Percentiles rank a stretch among this genome's conserved stretches.
These are phyloP conservation scores for Eutolmus rufibarbis DNA, from an alignment of 2,888 invertebrate genomes.

Conservation along the genomic window DNA sequence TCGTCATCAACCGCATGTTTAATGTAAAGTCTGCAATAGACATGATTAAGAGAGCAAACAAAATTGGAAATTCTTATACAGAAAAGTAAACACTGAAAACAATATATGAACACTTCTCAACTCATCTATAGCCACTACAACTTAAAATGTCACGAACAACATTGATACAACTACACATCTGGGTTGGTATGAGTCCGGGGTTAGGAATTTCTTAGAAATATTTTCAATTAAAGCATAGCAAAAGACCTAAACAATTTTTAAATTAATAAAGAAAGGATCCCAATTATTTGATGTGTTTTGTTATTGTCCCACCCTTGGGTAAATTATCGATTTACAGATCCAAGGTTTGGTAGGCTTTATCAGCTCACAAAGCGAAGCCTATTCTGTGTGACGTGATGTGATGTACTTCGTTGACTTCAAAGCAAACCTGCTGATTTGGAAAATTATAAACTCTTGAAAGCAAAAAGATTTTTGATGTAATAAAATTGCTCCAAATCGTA, in stretches of 20 bases:
- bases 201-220: background rate
- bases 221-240: background rate
- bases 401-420: constrained; percentile 29
- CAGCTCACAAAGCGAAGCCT: constrained; percentile 32
- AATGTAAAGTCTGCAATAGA: constrained; percentile 52
- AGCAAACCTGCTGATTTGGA: constrained; percentile 33
- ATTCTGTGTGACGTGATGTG: background rate
- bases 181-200: background rate
- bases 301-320: background rate
- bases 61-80: constrained; percentile 49
- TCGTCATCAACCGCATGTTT: constrained; percentile 51
- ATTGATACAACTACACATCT: constrained; percentile 6
- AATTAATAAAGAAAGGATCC: background rate
- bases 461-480: constrained; percentile 22
- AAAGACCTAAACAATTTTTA: background rate
- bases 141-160: constrained; percentile 28
- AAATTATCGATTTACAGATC: background rate
- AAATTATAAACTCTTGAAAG: constrained; percentile 35
- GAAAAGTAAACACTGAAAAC: constrained; percentile 47
- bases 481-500: constrained; percentile 36
- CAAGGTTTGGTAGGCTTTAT: constrained; percentile 17
- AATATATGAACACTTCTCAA: background rate
- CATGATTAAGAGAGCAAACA: constrained; percentile 43
- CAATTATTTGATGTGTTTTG: background rate
- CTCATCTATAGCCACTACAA: constrained; percentile 25